phyloP scores from a whole-genome alignment of 2,888 invertebrate species.

The Hipparchia semele region DNA sequence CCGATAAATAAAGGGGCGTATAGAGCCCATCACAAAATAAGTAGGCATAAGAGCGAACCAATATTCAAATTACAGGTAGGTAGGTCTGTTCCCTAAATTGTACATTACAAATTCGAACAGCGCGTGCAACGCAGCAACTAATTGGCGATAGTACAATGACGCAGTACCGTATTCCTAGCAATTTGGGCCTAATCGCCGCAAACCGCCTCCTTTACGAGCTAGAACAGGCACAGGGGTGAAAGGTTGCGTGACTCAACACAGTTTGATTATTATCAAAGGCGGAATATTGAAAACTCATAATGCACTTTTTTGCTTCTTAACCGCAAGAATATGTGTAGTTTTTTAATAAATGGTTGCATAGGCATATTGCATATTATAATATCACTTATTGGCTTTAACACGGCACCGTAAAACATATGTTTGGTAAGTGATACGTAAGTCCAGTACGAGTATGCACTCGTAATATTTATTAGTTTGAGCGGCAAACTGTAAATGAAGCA shows the following conservation, averaged over 20 bases:
- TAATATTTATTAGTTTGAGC: too few relatives aligned
- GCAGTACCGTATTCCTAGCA: conserved; percentile 40
- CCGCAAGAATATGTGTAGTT: conserved; percentile 8
- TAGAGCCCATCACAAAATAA: too few relatives aligned
- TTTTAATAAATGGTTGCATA: conserved; percentile 9
- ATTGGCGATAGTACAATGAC: conserved; percentile 36
- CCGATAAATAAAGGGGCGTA: too few relatives aligned
- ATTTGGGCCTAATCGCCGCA: conserved; percentile 38
- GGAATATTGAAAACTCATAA: conserved; percentile 32
- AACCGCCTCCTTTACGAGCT: conserved; percentile 21
- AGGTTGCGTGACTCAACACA: conserved; percentile 29
- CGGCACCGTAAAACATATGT: neutral
- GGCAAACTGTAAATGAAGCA: too few relatives aligned
- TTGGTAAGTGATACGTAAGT: neutral
- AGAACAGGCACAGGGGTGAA: conserved; percentile 18
- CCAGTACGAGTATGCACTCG: neutral
- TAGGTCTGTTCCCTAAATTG: neutral
- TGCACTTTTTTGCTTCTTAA: conserved; percentile 12
- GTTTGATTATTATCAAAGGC: conserved; percentile 22
- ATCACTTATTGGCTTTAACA: neutral
- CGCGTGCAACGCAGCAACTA: conserved; percentile 35
- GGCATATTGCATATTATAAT: neutral
- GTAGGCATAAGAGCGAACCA: too few relatives aligned
- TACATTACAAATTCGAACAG: conserved; percentile 26
- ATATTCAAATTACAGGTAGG: neutral